Conservation (phyloP, 2,797 vertebrate genomes). For the Hyperoplus lanceolatus region DNA sequence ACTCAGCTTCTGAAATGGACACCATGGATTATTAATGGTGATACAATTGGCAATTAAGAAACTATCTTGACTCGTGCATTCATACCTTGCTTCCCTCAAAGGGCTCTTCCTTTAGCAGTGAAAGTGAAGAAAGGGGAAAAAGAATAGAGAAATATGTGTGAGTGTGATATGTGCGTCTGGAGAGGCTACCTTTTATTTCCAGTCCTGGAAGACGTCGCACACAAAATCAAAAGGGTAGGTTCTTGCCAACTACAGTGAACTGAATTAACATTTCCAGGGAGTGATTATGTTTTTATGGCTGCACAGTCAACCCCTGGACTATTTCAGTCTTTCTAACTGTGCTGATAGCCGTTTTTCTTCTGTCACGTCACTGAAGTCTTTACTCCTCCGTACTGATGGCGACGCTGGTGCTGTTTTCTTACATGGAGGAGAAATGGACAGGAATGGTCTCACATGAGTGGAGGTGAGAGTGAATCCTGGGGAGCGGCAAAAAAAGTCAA, state of each 20-base stretch:
- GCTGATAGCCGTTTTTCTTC: constrained; percentile 52
- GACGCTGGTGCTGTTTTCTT: constrained; percentile 35
- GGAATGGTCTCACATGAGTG: constrained; percentile 69
- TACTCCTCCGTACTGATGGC: constrained; percentile 54
- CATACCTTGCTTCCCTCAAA: constrained; percentile 89
- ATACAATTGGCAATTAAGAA: constrained; percentile 63
- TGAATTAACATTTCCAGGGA: constrained; percentile 59
- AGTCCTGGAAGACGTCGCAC: constrained; percentile 55
- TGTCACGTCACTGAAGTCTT: constrained; percentile 48
- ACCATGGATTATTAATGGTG: constrained; percentile 70
- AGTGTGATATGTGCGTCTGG: constrained; percentile 51
- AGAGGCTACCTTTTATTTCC: constrained; percentile 62
- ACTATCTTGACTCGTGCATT: constrained; percentile 59
- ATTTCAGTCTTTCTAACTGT: constrained; percentile 56
- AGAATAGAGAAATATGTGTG: constrained; percentile 72
- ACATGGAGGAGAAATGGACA: constrained; percentile 50
- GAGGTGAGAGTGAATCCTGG: constrained; percentile 72
- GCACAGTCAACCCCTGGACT: constrained; percentile 37
- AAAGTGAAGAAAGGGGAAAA: constrained; percentile 44
- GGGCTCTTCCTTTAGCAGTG: constrained; percentile 88
- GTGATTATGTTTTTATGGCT: constrained; percentile 54
- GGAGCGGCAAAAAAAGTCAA: constrained; percentile 70
- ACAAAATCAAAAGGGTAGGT: constrained; percentile 60
- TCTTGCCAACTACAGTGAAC: constrained; percentile 48
- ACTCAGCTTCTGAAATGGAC: constrained; percentile 61